A percentile compares a stretch with the other conserved stretches of the same genome.
These are phyloP conservation scores for Ganaspis brasiliensis DNA, from an alignment of 2,888 invertebrate species.

Conservation along the genomic window DNA sequence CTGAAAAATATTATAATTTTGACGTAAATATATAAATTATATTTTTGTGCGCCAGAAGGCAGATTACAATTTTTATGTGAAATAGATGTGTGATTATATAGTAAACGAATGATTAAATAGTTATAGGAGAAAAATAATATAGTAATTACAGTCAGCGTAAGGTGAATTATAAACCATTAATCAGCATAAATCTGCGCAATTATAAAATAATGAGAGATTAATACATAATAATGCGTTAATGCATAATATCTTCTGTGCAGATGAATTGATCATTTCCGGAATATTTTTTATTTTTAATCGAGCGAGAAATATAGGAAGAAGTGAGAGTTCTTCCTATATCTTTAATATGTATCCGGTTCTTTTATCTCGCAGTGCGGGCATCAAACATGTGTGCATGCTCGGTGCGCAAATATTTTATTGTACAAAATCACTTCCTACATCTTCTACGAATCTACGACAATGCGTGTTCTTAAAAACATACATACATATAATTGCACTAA, in stretches of 20 bases:
- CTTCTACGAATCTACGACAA: conserved; percentile 46
- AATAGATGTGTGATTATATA: no score
- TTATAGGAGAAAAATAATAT: no score
- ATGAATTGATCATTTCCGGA: conserved; percentile 17
- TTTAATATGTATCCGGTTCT: neutral
- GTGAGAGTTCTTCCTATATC: conserved; percentile 18
- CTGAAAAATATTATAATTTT: no score
- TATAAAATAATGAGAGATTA: neutral
- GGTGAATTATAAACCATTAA: neutral
- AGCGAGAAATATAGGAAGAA: conserved; percentile 23
- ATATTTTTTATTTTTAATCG: conserved; percentile 3
- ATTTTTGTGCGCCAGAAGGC: no score
- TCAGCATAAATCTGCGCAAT: neutral
- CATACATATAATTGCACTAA: conserved; percentile 53
- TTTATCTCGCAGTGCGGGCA: neutral
- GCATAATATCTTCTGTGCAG: conserved; percentile 19
- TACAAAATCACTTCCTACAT: conserved; percentile 35
- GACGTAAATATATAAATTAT: no score
- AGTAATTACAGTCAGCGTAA: no score
- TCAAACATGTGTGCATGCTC: neutral
- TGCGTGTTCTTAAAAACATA: conserved; percentile 57
- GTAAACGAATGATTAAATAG: no score
- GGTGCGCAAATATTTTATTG: neutral
- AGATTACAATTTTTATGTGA: no score
- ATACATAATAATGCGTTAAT: conserved; percentile 1